phyloP scores from a whole-genome alignment of 2,113 vertebrate species.

The Cyanoramphus novaezelandiae region DNA sequence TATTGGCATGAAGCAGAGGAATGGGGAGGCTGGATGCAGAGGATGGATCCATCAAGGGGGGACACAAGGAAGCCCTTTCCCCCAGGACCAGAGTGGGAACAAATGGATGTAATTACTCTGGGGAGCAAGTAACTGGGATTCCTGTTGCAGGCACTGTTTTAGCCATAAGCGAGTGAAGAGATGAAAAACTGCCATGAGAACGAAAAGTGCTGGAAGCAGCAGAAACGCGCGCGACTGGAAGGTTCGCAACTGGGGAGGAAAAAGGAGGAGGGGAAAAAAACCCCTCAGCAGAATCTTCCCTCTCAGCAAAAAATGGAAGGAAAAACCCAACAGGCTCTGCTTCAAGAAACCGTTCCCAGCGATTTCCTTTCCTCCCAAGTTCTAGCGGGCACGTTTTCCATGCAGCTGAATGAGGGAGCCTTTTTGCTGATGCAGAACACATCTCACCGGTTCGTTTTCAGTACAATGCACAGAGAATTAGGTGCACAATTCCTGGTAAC shows the following conservation, averaged over 20 bases:
- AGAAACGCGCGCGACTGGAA: conserved; percentile 43
- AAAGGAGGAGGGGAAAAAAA: neutral
- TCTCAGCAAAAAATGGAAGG: conserved; percentile 63
- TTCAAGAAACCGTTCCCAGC: conserved; percentile 59
- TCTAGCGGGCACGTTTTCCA: neutral
- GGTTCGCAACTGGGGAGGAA: conserved; percentile 34
- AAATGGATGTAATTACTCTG: conserved; percentile 45
- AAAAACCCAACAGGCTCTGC: conserved; percentile 49
- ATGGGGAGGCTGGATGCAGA: neutral
- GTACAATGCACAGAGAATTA: conserved; percentile 69
- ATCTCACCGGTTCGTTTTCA: conserved; percentile 52
- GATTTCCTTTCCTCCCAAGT: conserved; percentile 49
- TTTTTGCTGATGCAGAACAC: conserved; percentile 72
- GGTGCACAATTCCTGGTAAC: conserved; percentile 64
- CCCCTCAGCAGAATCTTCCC: conserved; percentile 24
- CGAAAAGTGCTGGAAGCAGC: conserved; percentile 66
- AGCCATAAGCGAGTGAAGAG: conserved; percentile 43
- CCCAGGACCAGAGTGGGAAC: neutral
- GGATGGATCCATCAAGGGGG: neutral
- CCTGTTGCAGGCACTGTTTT: conserved; percentile 6
- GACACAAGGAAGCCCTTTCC: neutral
- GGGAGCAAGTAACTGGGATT: conserved; percentile 9
- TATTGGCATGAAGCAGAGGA: neutral
- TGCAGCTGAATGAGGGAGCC: conserved; percentile 59
- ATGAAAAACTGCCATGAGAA: conserved; percentile 63